Conservation (phyloP, 2,113 vertebrate genomes). For the Stegastes partitus region DNA sequence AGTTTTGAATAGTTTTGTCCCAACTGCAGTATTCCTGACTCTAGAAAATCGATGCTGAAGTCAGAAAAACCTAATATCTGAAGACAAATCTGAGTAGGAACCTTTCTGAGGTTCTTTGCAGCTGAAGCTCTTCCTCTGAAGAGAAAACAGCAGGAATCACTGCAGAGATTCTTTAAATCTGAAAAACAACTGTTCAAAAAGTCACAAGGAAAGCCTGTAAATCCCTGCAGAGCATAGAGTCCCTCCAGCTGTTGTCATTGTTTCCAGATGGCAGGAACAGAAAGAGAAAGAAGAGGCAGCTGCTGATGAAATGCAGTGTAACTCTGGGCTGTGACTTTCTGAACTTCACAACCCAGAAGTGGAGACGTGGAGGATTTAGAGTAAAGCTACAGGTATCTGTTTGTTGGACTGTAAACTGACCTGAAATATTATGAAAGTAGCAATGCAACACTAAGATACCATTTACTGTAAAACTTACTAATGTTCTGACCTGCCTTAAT, state of each 20-base stretch:
- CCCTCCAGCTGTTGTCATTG: constrained; percentile 46
- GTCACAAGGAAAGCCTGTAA: constrained; percentile 20
- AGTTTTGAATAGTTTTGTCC: not conserved
- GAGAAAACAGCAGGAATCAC: constrained; percentile 1
- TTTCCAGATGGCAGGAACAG: constrained; percentile 45
- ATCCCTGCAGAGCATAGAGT: constrained; percentile 30
- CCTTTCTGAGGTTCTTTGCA: not conserved
- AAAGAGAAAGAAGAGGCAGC: constrained; percentile 27
- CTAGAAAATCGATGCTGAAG: not conserved
- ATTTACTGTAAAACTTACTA: too few relatives aligned
- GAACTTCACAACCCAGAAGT: constrained; percentile 20
- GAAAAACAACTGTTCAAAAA: constrained; percentile 16
- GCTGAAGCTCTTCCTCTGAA: not conserved
- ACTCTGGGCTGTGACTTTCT: constrained; percentile 18
- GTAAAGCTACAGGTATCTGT: constrained; percentile 2
- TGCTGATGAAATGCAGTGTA: constrained; percentile 45
- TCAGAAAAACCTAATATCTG: not conserved
- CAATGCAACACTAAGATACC: too few relatives aligned
- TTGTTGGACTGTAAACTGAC: not conserved
- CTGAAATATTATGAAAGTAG: too few relatives aligned
- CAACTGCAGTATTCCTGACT: not conserved
- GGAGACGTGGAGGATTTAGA: constrained; percentile 9
- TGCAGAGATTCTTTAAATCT: constrained; percentile 1
- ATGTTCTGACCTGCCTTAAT: not conserved
- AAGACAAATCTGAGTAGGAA: not conserved